Percentiles rank a stretch among this genome's conserved stretches.
Conservation (phyloP, 2,888 invertebrate genomes). For the Hydraecia micacea region DNA sequence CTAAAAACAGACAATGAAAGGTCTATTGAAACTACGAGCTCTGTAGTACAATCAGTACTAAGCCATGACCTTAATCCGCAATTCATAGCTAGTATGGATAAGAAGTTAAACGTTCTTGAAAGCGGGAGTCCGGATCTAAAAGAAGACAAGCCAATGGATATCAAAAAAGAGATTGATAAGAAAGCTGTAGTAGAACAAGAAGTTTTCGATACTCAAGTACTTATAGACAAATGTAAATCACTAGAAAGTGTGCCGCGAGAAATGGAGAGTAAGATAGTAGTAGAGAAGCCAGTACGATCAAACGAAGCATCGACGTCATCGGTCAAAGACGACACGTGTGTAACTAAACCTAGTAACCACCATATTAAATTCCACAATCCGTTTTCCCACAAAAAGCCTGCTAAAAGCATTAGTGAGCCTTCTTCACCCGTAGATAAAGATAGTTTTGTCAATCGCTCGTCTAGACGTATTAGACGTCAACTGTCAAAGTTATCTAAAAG, state of each 20-base stretch:
- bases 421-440: constrained; percentile 85
- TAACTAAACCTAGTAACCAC: constrained; percentile 76
- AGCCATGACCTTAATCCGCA: constrained; percentile 79
- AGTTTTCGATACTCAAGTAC: constrained; percentile 59
- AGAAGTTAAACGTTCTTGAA: constrained; percentile 77
- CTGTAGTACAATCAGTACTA: constrained; percentile 90
- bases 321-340: constrained; percentile 76
- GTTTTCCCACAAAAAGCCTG: constrained; percentile 82
- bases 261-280: constrained; percentile 46
- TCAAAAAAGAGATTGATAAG: constrained; percentile 46
- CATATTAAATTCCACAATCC: constrained; percentile 85
- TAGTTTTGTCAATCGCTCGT: constrained; percentile 86
- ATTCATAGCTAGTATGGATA: constrained; percentile 81
- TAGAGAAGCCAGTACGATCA: constrained; percentile 59
- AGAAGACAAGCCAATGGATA: constrained; percentile 54
- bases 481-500: constrained; percentile 85
- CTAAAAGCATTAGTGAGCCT: constrained; percentile 85
- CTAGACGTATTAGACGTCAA: constrained; percentile 83
- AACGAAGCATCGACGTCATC: constrained; percentile 67
- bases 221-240: constrained; percentile 64
- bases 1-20: constrained; percentile 85
- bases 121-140: constrained; percentile 62
- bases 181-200: constrained; percentile 59
- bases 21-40: constrained; percentile 89
- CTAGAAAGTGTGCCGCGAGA: constrained; percentile 59